These are phyloP conservation scores for Erpetoichthys calabaricus DNA, from an alignment of 2,797 vertebrate genomes.

Conservation along the genomic window DNA sequence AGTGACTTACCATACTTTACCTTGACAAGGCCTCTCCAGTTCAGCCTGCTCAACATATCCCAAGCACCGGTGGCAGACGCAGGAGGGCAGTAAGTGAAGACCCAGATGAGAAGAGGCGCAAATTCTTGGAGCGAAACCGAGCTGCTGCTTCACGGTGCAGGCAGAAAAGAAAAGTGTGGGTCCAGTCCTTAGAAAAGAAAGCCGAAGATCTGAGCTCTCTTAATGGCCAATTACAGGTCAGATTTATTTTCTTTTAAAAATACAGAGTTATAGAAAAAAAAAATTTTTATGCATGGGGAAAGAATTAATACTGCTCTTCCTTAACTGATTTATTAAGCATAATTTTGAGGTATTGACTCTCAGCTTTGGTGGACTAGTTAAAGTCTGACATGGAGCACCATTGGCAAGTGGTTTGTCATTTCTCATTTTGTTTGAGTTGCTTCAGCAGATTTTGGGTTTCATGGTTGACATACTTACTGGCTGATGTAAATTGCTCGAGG, in stretches of 20 bases:
- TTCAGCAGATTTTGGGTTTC: no score
- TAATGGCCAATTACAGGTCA: constrained; percentile 86
- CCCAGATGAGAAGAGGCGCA: constrained; percentile 91
- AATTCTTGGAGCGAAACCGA: constrained; percentile 88
- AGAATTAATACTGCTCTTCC: no score
- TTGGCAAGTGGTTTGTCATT: no score
- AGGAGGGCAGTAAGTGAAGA: constrained; percentile 87
- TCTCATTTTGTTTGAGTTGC: no score
- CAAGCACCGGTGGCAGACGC: constrained; percentile 78
- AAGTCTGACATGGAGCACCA: no score
- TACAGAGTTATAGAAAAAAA: constrained; percentile 22
- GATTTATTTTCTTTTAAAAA: constrained; percentile 14
- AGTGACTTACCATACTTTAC: not conserved
- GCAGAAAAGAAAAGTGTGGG: constrained; percentile 97
- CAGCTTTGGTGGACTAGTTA: no score
- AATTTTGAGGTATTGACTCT: no score
- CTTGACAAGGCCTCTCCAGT: constrained; percentile 69
- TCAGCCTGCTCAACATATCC: constrained; percentile 70
- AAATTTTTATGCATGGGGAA: constrained; percentile 7
- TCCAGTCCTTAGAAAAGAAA: constrained; percentile 88
- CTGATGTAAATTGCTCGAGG: no score
- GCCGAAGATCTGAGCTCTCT: constrained; percentile 78
- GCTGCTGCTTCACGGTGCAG: constrained; percentile 87
- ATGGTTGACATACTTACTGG: no score
- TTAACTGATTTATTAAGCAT: no score